Evolutionary conservation across 2,888 invertebrate genomes (phyloP).

Genomic region (Agrotis clavis): DNA sequence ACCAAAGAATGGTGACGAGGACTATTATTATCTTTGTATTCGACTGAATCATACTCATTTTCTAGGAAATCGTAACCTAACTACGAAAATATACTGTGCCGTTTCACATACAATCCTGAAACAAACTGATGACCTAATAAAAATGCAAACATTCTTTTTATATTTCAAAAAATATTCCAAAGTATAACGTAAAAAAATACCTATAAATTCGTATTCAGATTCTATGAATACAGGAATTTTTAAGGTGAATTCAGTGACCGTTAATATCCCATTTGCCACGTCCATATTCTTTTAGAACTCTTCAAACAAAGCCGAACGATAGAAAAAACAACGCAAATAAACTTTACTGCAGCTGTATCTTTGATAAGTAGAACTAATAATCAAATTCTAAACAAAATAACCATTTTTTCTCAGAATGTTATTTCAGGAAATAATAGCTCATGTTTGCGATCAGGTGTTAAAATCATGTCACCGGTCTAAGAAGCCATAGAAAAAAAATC

Average conservation of each 20-base stretch:
- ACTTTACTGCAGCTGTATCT: conserved; percentile 7
- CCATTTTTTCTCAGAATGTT: neutral
- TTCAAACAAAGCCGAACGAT: neutral
- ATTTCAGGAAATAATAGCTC: conserved; percentile 2
- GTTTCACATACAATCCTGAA: neutral
- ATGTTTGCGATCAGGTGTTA: conserved; percentile 37
- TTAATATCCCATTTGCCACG: conserved; percentile 2
- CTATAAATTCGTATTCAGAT: neutral
- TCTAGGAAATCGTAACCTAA: neutral
- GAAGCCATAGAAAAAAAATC: conserved; percentile 64
- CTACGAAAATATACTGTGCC: neutral
- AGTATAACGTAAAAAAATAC: no score
- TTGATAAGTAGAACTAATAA: conserved; percentile 9
- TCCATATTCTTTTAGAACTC: neutral
- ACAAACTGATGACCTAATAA: neutral
- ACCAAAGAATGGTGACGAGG: neutral
- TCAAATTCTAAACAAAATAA: neutral
- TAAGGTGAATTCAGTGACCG: neutral
- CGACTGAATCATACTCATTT: neutral
- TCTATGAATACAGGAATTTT: neutral
- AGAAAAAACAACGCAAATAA: conserved; percentile 1
- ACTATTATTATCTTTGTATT: neutral
- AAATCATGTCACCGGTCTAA: conserved; percentile 36
- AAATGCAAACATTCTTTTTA: neutral
- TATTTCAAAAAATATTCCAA: neutral